Base-by-base conservation (phyloP, 1,140 invertebrate genomes). In the Trichogramma pretiosum region DNA sequence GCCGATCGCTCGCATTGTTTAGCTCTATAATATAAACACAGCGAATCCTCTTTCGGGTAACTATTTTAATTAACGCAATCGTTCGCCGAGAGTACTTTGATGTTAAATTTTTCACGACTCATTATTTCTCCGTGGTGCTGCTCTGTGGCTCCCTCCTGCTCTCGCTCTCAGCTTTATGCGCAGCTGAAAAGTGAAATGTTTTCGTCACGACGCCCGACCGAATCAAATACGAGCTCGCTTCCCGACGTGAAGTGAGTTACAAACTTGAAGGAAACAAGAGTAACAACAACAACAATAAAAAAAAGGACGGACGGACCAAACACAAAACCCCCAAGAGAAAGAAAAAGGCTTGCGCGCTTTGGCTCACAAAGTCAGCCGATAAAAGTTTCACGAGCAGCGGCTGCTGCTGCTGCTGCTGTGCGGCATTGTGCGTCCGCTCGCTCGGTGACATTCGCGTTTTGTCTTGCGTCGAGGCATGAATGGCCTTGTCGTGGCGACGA, bases 401-500 rank as follows among this genome's bases (percentile, higher is more conserved):
- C n/a, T n/a, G n/a, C n/a, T n/a, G n/a, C n/a, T n/a, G 28, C 10
- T 9, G 38, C 47, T 38, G 57, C 56, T 60, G 55, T 60, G 17
- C 36, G n/a, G n/a, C n/a, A 39, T n/a, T n/a, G 30, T 43, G 52
- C 44, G 53, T 58, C 51, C 51, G 47, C 54, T 48, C 41, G 45
- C 17, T 35, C 40, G 43, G 52, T 51, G 33, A 35, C 46, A 48
- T 52, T 49, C 52, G 48, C 61, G 68, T 72, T 71, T 71, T 71
- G 68, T 70, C 67, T 71, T 67, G n/a, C 52, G 59, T 62, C 59
- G 33, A 11, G 24, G 17, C 33, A 59, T 71, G 67, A 70, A 71
- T 69, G 62, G 57, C n/a, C 9, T 14, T n/a, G 24, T 38, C 23
- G n/a, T n/a, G n/a, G 16, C 35, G 30, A n/a, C 32, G 22, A 14